Base-by-base conservation (phyloP, 2,888 invertebrate genomes). In the Hololepta plana region DNA sequence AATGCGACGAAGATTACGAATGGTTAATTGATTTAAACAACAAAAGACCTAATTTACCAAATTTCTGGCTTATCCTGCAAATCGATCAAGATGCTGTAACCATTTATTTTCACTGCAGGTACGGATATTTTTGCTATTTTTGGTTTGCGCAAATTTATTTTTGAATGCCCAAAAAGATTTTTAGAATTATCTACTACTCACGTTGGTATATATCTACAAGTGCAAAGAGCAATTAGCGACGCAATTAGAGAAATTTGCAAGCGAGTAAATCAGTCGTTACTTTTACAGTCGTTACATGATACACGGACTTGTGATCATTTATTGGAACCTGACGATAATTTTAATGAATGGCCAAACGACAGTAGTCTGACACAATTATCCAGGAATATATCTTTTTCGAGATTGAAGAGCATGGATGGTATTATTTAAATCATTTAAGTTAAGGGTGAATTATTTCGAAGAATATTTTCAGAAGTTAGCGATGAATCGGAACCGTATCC, bases 11-110 rank as follows among this genome's bases (percentile, higher is more conserved):
- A 29, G 67, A 68, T 33, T 62, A 52, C 38, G 64, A 62, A 24
- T 65, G 65, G 63, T 44, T 66, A 7, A 46, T 51, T 29, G 60
- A 62, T 29, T 44, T 64, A 8, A 64, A 63, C 33, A 55, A 54
- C 27, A 59, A 57, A 26, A 49, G 63, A 31, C 49, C 51, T n/a
- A 44, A 55, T 15, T 48, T 73, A 33, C 74, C 74, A 0, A 68
- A 69, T 41, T 76, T 76, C 47, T 77, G 76, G 76, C 51, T 75
- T 12, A 68, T 76, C 30, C 57, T 74, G 46, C 61, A 60, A 38
- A 56, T 74, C 5, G 59, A 63, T 29, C 49, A 51, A 13, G 61
- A 64, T 36, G 51, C 58, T 28, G 71, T 74, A 4, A 62, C 63
- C 20, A 55, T 72, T 11, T 75, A 67, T 46, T 75, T 73, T 44